phyloP scores from a whole-genome alignment of 2,797 vertebrate genomes.

The Scolopax bukidnonensis region DNA sequence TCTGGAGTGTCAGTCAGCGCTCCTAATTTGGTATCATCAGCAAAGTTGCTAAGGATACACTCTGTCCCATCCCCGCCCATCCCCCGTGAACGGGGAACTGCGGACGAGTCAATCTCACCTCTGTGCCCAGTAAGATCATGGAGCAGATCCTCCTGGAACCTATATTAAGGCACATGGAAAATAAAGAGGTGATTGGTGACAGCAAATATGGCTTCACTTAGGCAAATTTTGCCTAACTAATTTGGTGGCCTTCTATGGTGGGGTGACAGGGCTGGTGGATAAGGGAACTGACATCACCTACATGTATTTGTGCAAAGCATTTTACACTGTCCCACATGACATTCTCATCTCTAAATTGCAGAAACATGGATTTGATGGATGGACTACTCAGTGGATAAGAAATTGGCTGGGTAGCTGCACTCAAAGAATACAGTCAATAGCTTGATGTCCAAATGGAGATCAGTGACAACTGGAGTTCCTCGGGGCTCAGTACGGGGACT shows the following conservation, averaged over 20 bases:
- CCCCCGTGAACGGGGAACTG: neutral
- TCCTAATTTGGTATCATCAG: no score
- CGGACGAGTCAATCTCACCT: neutral
- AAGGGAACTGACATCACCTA: neutral
- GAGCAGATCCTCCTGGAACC: neutral
- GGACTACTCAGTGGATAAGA: neutral
- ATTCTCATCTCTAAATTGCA: neutral
- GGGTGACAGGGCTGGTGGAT: neutral
- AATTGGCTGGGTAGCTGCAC: neutral
- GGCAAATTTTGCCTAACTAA: neutral
- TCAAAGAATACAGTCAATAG: neutral
- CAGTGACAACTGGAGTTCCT: neutral
- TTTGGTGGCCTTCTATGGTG: neutral
- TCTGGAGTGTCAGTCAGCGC: no score
- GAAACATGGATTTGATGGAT: neutral
- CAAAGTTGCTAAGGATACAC: no score
- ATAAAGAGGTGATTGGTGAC: neutral
- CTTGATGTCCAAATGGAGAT: neutral
- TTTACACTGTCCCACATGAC: neutral
- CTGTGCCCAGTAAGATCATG: neutral
- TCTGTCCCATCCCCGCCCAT: no score
- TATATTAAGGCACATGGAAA: neutral
- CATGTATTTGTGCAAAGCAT: neutral
- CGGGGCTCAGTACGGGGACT: neutral
- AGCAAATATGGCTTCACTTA: neutral